Evolutionary conservation across 1,140 invertebrate genomes (phyloP), one percentile per base, ranked within the genome.

Genomic region (Camponotus pennsylvanicus): DNA sequence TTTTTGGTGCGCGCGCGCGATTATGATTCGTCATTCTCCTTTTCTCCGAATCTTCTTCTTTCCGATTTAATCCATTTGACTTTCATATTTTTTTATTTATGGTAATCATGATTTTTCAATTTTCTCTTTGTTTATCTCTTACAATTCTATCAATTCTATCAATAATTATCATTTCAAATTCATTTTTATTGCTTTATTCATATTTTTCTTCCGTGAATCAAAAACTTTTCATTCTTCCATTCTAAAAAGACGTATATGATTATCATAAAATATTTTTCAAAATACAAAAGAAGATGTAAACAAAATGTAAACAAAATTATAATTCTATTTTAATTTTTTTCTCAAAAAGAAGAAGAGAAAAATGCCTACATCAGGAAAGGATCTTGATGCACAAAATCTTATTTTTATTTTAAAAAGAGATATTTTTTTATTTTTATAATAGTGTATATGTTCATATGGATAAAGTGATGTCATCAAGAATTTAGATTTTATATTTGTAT

Each of bases 401-500:
- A 80, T 82, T 67, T 86, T 70, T 63, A n/a, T 13, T 9, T 27
- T 13, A 8, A 18, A 32, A 59, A 59, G 40, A n/a, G 57, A 0
- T n/a, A 21, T 13, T 57, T 73, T 37, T 88, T 9, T 71, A 71
- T 3, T 5, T 85, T 82, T 83, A 13, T 18, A 45, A 45, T 32
- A 63, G 7, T 32, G 45, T 7, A 34, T 71, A 77, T 37, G 37
- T 1, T 0, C 59, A 42, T 45, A 45, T 45, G 42, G 9, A 9
- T 45, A 1, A 13, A 45, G 11, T 45, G 42, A 45, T 45, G 9
- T 8, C 42, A 52, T 52, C 49, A 52, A 4, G 4, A 18, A 3
- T 63, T 52, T 34, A 3, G 52, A 87, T 85, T 85, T 40, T 52
- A 52, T 40, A 85, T 79, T 89, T 87, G 86, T 85, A 87, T 87